Evolutionary conservation across 2,888 invertebrate genomes (phyloP).

Genomic region (Athrips mouffetella): DNA sequence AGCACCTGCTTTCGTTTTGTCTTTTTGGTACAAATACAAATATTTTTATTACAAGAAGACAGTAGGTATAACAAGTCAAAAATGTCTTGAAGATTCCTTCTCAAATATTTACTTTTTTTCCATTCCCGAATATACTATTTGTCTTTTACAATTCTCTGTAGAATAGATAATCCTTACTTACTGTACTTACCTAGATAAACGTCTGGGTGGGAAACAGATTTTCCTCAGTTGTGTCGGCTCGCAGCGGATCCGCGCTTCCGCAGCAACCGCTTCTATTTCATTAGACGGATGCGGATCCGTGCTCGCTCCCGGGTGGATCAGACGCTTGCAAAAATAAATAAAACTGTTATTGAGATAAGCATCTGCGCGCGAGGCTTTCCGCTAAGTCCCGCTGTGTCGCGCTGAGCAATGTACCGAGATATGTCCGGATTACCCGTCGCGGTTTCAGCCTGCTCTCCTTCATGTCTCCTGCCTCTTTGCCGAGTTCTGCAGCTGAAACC

Average conservation of each 20-base stretch:
- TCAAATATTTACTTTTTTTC: background rate
- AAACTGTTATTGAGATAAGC: constrained; percentile 79
- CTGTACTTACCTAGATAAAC: constrained; percentile 13
- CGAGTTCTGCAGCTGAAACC: constrained; percentile 64
- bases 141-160: constrained; percentile 31
- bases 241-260: constrained; percentile 33
- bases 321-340: constrained; percentile 75
- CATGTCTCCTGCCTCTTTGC: constrained; percentile 60
- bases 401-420: constrained; percentile 75
- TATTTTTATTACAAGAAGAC: too few relatives aligned
- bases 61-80: too few relatives aligned
- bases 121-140: constrained; percentile 24
- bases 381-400: constrained; percentile 75
- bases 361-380: constrained; percentile 73
- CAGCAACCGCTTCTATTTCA: constrained; percentile 52
- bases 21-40: too few relatives aligned
- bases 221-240: constrained; percentile 30
- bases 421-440: constrained; percentile 71
- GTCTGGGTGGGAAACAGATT: constrained; percentile 29
- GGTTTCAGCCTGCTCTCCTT: constrained; percentile 49
- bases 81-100: too few relatives aligned
- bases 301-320: constrained; percentile 65
- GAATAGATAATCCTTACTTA: constrained; percentile 19
- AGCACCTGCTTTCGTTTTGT: too few relatives aligned
- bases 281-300: constrained; percentile 65